These are phyloP conservation scores for Xenopus petersii DNA, from an alignment of 2,797 vertebrate genomes.

Conservation along the genomic window DNA sequence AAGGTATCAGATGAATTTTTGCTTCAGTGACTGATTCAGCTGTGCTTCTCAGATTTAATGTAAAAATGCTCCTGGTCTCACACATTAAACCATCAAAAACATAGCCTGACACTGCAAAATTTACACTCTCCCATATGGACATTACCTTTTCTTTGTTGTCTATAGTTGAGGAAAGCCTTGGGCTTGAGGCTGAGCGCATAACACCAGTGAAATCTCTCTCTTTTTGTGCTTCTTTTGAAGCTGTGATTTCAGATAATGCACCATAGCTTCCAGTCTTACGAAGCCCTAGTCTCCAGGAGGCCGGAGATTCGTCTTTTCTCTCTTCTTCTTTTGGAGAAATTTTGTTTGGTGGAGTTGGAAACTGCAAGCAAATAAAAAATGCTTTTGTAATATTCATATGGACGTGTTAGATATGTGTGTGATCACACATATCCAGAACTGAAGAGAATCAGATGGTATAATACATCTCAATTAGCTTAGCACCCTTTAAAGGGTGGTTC, in stretches of 20 bases:
- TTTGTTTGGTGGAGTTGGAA: slow-evolving; percentile 74
- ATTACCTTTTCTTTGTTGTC: slow-evolving; percentile 90
- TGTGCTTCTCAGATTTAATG: too few relatives aligned
- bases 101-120: too few relatives aligned
- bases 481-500: neutral
- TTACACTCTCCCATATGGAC: accelerated
- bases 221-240: slow-evolving; percentile 91
- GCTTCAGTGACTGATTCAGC: too few relatives aligned
- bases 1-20: too few relatives aligned
- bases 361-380: slow-evolving; percentile 57
- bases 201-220: slow-evolving; percentile 91
- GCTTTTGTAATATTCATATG: neutral
- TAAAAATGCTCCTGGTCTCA: too few relatives aligned
- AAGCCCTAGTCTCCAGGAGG: slow-evolving; percentile 90
- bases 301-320: slow-evolving; percentile 92
- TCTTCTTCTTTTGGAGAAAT: slow-evolving; percentile 90
- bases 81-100: too few relatives aligned
- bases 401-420: too few relatives aligned
- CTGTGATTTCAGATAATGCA: slow-evolving; percentile 93
- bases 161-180: slow-evolving; percentile 88
- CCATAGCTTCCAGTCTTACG: slow-evolving; percentile 97
- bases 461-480: neutral
- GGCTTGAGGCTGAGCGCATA: slow-evolving; percentile 96
- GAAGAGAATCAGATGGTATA: too few relatives aligned
- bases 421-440: too few relatives aligned